A percentile compares a stretch with the other conserved stretches of the same genome.
Evolutionary conservation across 2,113 vertebrate species (phyloP).

Genomic region (Romanogobio albipinnatus): DNA sequence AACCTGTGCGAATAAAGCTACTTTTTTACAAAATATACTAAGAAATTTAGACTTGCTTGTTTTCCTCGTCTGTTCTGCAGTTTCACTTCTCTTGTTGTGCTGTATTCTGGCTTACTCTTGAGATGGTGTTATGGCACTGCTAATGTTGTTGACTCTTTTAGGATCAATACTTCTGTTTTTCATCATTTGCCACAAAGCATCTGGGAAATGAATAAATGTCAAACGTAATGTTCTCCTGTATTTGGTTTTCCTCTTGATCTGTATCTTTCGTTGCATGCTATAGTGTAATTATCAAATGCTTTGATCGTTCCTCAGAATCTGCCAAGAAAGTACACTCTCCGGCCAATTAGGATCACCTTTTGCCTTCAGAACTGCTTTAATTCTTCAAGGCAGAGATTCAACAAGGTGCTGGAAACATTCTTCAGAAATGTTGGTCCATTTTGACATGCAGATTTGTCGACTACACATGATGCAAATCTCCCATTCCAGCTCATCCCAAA

Average conservation of each 20-base stretch:
- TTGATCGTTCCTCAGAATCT: not conserved
- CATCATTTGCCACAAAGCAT: not conserved
- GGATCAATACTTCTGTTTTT: not conserved
- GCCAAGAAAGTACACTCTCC: not conserved
- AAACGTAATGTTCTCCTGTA: not conserved
- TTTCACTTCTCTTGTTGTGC: not conserved
- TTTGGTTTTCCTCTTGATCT: not conserved
- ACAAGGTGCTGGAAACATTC: no score
- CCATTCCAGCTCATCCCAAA: no score
- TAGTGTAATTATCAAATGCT: not conserved
- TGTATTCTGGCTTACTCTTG: not conserved
- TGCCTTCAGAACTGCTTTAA: no score
- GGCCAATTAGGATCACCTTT: no score
- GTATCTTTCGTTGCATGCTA: not conserved
- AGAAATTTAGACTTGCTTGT: not conserved
- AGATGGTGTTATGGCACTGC: not conserved
- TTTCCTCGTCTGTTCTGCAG: not conserved
- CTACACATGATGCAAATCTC: no score
- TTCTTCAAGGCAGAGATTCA: no score
- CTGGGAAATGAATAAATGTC: not conserved
- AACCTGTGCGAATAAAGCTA: not conserved
- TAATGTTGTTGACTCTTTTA: not conserved
- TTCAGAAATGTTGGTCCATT: no score
- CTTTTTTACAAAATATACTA: not conserved
- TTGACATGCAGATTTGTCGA: no score